phyloP scores from a whole-genome alignment of 2,888 invertebrate genomes.

The Metallyticus violacea region DNA sequence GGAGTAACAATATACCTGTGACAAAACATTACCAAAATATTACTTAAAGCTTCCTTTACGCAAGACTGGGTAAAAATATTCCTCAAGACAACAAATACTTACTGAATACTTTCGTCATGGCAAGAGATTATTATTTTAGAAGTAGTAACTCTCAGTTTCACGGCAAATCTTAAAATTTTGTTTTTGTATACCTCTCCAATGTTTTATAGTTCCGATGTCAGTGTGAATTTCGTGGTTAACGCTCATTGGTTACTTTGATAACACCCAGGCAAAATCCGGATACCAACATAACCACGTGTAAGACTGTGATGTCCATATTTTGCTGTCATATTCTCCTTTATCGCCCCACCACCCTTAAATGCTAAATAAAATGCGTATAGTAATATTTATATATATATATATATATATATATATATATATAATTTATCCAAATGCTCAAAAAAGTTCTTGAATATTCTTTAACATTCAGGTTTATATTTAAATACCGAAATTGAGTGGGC shows the following conservation, averaged over 20 bases:
- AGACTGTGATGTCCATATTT: too few relatives aligned
- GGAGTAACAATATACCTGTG: background rate
- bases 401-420: too few relatives aligned
- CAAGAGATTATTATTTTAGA: background rate
- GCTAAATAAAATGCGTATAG: too few relatives aligned
- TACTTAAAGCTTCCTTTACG: background rate
- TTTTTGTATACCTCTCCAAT: background rate
- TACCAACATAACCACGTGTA: too few relatives aligned
- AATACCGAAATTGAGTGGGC: too few relatives aligned
- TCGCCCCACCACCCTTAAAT: too few relatives aligned
- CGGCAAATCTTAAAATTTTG: background rate
- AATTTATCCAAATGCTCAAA: too few relatives aligned
- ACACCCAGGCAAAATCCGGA: too few relatives aligned
- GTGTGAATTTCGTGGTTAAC: conserved; percentile 11
- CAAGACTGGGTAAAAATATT: background rate
- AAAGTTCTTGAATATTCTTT: too few relatives aligned
- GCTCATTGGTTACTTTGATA: background rate
- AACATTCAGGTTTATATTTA: too few relatives aligned
- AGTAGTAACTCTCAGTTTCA: background rate
- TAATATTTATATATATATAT: too few relatives aligned
- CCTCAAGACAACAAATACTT: background rate
- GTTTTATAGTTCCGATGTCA: background rate
- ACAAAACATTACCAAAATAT: background rate
- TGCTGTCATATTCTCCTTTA: too few relatives aligned
- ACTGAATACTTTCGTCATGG: background rate